Conservation (phyloP, 2,113 vertebrate genomes). For the Onychostruthus taczanowskii region DNA sequence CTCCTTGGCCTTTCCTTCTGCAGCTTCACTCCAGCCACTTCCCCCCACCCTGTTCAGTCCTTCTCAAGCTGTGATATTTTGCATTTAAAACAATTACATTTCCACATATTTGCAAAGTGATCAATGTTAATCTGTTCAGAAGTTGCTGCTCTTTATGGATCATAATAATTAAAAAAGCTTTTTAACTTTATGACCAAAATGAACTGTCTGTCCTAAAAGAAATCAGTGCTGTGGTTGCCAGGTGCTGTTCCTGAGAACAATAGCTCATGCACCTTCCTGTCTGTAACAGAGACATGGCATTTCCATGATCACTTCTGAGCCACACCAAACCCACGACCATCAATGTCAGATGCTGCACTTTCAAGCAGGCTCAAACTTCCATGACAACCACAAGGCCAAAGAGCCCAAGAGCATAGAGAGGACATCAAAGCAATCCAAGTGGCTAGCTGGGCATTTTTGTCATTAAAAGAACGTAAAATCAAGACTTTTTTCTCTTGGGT, state of each 20-base stretch:
- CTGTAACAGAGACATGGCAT: background rate
- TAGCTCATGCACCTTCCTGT: background rate
- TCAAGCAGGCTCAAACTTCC: background rate
- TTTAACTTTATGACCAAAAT: background rate
- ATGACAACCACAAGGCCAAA: background rate
- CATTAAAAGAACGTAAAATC: background rate
- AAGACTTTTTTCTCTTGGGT: background rate
- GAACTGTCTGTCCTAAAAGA: background rate
- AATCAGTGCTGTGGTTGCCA: background rate
- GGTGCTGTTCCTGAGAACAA: background rate
- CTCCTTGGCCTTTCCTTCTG: background rate
- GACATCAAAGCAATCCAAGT: background rate
- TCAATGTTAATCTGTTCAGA: background rate
- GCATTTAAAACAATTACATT: background rate
- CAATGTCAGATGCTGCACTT: background rate
- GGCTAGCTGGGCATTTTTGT: background rate
- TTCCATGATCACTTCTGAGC: background rate
- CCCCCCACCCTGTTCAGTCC: rapidly evolving
- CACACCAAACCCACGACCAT: background rate
- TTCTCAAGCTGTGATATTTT: background rate
- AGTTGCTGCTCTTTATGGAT: background rate
- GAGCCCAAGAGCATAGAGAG: background rate
- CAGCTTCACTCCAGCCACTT: background rate
- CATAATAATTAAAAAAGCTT: background rate
- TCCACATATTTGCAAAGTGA: background rate